Evolutionary conservation across 2,797 vertebrate genomes (phyloP), one percentile per base, ranked within the genome.

Genomic region (Austrolebias charrua): DNA sequence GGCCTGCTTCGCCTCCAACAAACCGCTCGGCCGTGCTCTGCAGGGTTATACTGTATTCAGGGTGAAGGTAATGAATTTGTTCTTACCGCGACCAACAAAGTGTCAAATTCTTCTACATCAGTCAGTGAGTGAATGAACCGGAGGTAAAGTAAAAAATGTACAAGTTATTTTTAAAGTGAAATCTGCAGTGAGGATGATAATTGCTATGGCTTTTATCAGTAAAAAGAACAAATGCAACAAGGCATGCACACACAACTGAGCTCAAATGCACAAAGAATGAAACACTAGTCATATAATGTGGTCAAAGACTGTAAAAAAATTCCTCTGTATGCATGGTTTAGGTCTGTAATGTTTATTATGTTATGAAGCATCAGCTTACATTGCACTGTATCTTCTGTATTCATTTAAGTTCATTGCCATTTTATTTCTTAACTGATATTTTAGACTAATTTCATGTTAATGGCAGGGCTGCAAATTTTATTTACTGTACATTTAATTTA

Each of bases 1-100:
- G 55, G 63, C 72, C 76, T 79, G 66, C 66, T 55, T 60, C 12
- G 18, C 50, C 64, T 65, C 60, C 44, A 60, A 53, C 43, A 62
- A 16, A 20, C 57, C n/a, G 40, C 28, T 15, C 1, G 6, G 57
- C 56, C 62, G 28, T 45, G 18, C 52, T 61, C 35, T 40, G 43
- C 57, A 52, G 43, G 5, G 5, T 33, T 19, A 46, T 9, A n/a
- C n/a, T n/a, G n/a, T n/a, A 13, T 16, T 3, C 35, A 60, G 28
- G 53, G 67, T 42, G 60, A 33, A 63, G 69, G 33, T 73, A 63
- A 13, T 47, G 15, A 13, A 35, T 49, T 10, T 47, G 43, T 48
- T 19, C 5, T 12, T 48, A 13, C 20, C n/a, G 42, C 10, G 55
- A 24, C 35, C 24, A 35, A 20, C 9, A 48, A 55, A 16, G 35